Conservation (phyloP, 2,797 vertebrate species). For the Gobionotothen gibberifrons region DNA sequence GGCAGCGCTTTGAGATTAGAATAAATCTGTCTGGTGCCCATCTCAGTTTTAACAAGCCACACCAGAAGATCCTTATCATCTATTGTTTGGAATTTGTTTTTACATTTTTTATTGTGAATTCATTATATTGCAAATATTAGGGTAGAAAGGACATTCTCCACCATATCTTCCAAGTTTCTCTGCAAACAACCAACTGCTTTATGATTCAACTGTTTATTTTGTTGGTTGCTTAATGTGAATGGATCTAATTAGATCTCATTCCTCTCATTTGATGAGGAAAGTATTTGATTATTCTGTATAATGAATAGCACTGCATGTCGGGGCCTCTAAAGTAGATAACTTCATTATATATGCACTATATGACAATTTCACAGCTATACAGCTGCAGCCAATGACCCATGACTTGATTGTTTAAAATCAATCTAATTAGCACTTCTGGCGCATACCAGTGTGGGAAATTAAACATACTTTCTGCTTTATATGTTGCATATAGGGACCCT, state of each 20-base stretch:
- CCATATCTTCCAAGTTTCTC: neutral
- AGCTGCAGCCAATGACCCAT: neutral
- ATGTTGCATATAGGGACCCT: constrained; percentile 9
- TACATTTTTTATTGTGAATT: constrained; percentile 22
- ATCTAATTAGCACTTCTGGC: constrained; percentile 55
- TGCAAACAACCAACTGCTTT: neutral
- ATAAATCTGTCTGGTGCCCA: neutral
- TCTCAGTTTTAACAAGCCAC: neutral
- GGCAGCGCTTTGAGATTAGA: neutral
- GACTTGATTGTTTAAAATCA: constrained; percentile 42
- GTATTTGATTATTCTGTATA: neutral
- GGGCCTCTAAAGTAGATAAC: constrained; percentile 4
- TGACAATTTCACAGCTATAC: neutral
- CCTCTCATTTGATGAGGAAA: neutral
- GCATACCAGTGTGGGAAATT: constrained; percentile 22
- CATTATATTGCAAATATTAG: neutral
- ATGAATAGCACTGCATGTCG: neutral
- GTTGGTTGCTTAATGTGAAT: neutral
- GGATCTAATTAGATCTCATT: neutral
- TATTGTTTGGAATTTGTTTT: neutral
- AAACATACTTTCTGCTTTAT: constrained; percentile 16
- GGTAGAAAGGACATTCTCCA: too few species aligned
- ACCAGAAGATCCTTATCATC: neutral
- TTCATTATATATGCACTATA: constrained; percentile 16
- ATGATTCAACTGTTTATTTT: neutral